Evolutionary conservation across 2,113 vertebrate genomes (phyloP), one percentile per base, ranked within the genome.

Genomic region (Pterophyllum scalare): DNA sequence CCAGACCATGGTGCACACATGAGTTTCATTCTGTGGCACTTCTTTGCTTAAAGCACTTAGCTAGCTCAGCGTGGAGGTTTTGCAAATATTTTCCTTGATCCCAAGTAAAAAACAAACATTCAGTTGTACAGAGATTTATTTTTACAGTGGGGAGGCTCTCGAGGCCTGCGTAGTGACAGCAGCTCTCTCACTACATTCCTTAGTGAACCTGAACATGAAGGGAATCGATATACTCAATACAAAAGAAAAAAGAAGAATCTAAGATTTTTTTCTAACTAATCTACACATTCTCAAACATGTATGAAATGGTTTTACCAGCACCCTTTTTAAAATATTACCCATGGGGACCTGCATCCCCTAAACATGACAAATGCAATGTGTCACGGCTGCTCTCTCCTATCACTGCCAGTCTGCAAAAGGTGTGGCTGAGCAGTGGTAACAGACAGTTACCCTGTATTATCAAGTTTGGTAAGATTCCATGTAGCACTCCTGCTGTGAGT

Each of bases 111-210:
- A 70, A 19, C 58, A 86, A 70, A 19, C 58, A 31, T 54, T 87
- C 20, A 74, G 62, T 38, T 22, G 46, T 43, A 79, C 72, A 52
- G 79, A 76, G 74, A 88, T 88, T 92, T 88, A 86, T 92, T 93
- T 93, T 92, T 92, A 90, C 87, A 92, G 78, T 70, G 49, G 62
- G 64, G 67, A 83, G 75, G 62, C 74, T 88, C 81, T 20, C 52
- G 40, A 75, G 59, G 85, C 26, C 17, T 12, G 59, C 70, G 75
- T 28, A 56, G 60, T 57, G 46, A 82, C 70, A 84, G 81, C 77
- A 59, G 52, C 75, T 80, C 80, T 83, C 75, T 83, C 19, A 40
- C 79, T 76, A 86, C 91, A 91, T 92, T 88, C 85, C 82, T 86
- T 72, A 62, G 59, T 58, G 20, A n/a, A 82, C 60, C 54, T 17